Evolutionary conservation across 64 coral and sea anemone species (phyloP), one percentile per base, ranked within the genome.

Genomic region (Stichodactyla mertensii): DNA sequence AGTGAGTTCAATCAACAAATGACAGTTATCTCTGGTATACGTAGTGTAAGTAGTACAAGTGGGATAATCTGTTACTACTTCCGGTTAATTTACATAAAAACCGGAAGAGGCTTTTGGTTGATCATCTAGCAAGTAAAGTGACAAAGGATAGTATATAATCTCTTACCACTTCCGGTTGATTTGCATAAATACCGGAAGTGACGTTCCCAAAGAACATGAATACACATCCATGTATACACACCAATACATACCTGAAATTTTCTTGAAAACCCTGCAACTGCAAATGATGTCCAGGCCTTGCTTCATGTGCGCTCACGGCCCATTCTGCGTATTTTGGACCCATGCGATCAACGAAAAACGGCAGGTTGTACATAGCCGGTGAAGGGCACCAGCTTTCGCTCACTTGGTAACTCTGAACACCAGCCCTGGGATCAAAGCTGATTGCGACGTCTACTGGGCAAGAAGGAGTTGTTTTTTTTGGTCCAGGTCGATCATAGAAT

Each of bases 281-380:
- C 20, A 92, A 79, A 55, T 98, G 92, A 55, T 98, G 96, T 20
- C 92, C 96, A 7, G 96, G 96, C 55, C 86, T 77, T 11, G 80
- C 88, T 66, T 98, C 90, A 31, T 98, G 96, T n/a, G 86, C 92
- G 52, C 78, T 89, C 26, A 89, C 90, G 11, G 96, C 62, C 92
- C 89, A 92, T 28, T 89, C 88, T 55, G 77, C 57, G 22, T 88
- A 77, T 36, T 87, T 77, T 7, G 90, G 86, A 20, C 96, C 96
- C 87, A 94, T 94, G 16, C 86, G 85, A 52, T 98, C 92, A 2
- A 87, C 88, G 77, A 90, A 98, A 55, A 98, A 98, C 7, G 92
- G 96, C 51, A 98, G 54, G 13, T 81, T 84, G 24, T 94, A 89
- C 36, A 7, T 13, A 6, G 90, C 92, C 19, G 92, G 71, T 12